phyloP scores from a whole-genome alignment of 2,797 vertebrate species.

The Labroides dimidiatus region DNA sequence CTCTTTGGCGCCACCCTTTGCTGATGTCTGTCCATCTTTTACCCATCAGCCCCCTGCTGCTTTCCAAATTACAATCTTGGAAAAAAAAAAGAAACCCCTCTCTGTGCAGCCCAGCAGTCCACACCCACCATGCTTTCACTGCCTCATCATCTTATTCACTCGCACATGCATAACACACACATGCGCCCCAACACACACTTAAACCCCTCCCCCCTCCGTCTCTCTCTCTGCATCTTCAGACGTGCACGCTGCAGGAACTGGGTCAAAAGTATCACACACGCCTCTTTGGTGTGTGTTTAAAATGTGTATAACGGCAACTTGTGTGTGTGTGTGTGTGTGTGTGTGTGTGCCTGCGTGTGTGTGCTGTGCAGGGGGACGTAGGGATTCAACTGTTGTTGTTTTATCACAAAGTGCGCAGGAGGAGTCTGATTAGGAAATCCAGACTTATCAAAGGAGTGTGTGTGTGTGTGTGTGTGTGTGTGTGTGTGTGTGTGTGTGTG shows the following conservation, averaged over 20 bases:
- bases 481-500: conserved; percentile 9
- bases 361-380: conserved; percentile 9
- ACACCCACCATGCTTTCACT: conserved; percentile 40
- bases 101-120: conserved; percentile 12
- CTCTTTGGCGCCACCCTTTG: conserved; percentile 44
- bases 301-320: conserved; percentile 8
- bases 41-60: conserved; percentile 63
- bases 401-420: conserved; percentile 26
- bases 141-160: conserved; percentile 60
- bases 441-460: conserved; percentile 47
- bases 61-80: conserved; percentile 67
- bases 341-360: conserved; percentile 12
- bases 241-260: conserved; percentile 66
- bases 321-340: conserved; percentile 14
- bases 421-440: conserved; percentile 48
- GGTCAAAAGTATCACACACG: conserved; percentile 74
- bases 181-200: not conserved
- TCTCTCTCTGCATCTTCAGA: conserved; percentile 42
- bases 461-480: not conserved
- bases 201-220: not conserved
- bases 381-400: conserved; percentile 41
- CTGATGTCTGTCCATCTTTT: conserved; percentile 53
- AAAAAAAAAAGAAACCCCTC: conserved; percentile 1
- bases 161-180: conserved; percentile 55
- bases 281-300: conserved; percentile 26